These are phyloP conservation scores for Mesorhabditis spiculigera DNA, from an alignment of 2,888 invertebrate species.

Conservation along the genomic window DNA sequence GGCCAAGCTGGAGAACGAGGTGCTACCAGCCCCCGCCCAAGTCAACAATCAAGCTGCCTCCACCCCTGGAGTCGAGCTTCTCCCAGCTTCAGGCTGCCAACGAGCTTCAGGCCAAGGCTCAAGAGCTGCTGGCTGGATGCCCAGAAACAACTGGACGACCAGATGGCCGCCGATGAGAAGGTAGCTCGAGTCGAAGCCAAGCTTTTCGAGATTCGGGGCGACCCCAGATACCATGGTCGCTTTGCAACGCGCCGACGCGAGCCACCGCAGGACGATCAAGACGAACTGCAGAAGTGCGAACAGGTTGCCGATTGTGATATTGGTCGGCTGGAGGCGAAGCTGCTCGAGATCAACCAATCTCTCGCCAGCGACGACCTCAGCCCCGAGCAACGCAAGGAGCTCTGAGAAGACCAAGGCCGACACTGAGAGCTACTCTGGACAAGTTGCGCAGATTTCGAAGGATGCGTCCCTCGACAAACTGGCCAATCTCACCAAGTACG, in stretches of 20 bases:
- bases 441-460: not conserved
- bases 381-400: conserved; percentile 9
- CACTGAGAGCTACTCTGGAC: conserved; percentile 7
- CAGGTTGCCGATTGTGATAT: not conserved
- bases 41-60: not conserved
- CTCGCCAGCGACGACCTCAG: not conserved
- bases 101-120: not conserved
- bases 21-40: conserved; percentile 7
- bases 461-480: conserved; percentile 1
- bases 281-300: conserved; percentile 8
- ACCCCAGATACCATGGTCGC: not conserved
- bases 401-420: conserved; percentile 9
- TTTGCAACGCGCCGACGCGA: not conserved
- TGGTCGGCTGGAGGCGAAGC: conserved; percentile 10
- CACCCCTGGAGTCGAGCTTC: not conserved
- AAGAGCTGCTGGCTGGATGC: not conserved
- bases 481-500: not conserved
- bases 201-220: conserved; percentile 15
- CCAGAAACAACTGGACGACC: not conserved
- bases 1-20: no score
- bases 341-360: conserved; percentile 9
- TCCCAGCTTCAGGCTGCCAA: not conserved
- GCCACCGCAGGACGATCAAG: no score
- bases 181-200: conserved; percentile 7
- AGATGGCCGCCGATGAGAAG: not conserved